These are phyloP conservation scores for Amorpha juglandis DNA, from an alignment of 2,888 invertebrate species.

Conservation along the genomic window DNA sequence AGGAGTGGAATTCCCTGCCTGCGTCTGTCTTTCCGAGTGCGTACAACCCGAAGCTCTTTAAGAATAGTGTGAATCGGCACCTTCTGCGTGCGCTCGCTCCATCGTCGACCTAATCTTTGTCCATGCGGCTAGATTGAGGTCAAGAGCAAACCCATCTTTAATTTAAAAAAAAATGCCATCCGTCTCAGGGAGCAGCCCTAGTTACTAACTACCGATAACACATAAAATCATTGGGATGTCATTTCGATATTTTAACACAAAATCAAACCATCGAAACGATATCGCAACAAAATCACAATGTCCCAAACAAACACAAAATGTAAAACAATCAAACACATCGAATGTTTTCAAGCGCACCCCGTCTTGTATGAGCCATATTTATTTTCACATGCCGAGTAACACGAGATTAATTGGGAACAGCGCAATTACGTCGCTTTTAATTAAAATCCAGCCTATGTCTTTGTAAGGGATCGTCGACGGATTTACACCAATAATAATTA, in stretches of 20 bases:
- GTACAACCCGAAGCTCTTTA: too few relatives aligned
- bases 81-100: too few relatives aligned
- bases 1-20: too few relatives aligned
- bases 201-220: too few relatives aligned
- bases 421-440: constrained; percentile 14
- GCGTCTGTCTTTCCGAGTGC: too few relatives aligned
- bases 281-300: not conserved
- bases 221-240: not conserved
- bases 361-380: not conserved
- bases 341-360: not conserved
- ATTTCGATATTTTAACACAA: not conserved
- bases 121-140: too few relatives aligned
- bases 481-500: constrained; percentile 14
- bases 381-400: constrained; percentile 4
- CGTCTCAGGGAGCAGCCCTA: too few relatives aligned
- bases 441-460: constrained; percentile 7
- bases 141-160: too few relatives aligned
- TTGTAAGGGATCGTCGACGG: constrained; percentile 7
- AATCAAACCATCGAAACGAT: not conserved
- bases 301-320: too few relatives aligned
- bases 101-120: too few relatives aligned
- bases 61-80: too few relatives aligned
- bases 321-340: not conserved
- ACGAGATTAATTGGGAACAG: constrained; percentile 15
- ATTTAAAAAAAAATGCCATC: too few relatives aligned